These are phyloP conservation scores for Trigoniulus corallinus DNA, from an alignment of 1,140 invertebrate genomes.

Conservation along the genomic window DNA sequence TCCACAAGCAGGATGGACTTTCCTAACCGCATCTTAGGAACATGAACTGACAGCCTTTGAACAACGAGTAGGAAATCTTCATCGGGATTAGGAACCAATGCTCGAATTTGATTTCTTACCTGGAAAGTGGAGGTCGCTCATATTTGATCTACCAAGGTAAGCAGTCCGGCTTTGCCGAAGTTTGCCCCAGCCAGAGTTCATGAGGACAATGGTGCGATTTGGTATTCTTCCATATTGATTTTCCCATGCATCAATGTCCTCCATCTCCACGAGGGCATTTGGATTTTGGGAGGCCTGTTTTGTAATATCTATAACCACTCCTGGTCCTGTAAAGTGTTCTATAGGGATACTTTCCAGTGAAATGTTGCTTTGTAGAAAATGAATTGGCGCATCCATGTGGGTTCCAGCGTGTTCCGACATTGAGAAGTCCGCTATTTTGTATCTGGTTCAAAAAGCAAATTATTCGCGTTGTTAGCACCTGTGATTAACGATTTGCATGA, in stretches of 20 bases:
- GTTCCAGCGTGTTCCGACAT: conserved; percentile 19
- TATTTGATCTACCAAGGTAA: conserved; percentile 14
- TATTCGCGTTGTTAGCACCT: no score
- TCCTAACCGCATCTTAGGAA: no score
- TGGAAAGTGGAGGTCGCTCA: no score
- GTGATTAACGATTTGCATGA: no score
- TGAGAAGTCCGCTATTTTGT: conserved; percentile 13
- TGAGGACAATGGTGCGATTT: conserved; percentile 26
- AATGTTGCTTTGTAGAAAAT: conserved; percentile 13
- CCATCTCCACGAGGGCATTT: conserved; percentile 13
- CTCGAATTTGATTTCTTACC: no score
- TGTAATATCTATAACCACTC: conserved; percentile 35
- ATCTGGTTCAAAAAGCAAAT: no score
- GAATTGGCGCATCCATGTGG: conserved; percentile 20
- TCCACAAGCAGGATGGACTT: no score
- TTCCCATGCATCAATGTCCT: conserved; percentile 28
- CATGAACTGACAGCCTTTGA: no score
- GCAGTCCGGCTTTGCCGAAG: conserved; percentile 21
- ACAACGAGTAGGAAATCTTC: no score
- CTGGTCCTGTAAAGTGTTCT: conserved; percentile 21
- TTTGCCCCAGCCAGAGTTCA: conserved; percentile 36
- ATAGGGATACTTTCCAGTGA: conserved; percentile 13
- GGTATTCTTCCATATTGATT: conserved; percentile 26
- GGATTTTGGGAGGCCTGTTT: conserved; percentile 20
- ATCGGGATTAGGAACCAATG: no score